Evolutionary conservation across 2,797 vertebrate species (phyloP).

Genomic region (Esox lucius): DNA sequence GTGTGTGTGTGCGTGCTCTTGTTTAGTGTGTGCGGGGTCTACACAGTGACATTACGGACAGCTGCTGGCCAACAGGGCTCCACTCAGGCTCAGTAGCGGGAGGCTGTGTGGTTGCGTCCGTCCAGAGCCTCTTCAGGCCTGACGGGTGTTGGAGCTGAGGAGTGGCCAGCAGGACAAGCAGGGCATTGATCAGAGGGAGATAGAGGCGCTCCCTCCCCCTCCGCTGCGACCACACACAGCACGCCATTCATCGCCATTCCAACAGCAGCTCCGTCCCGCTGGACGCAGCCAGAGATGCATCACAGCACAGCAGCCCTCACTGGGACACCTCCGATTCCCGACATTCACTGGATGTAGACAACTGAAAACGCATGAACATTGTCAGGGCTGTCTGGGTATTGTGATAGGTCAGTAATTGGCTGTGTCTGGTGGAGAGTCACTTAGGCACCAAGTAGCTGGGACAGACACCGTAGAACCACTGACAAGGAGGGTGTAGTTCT

Average conservation of each 20-base stretch:
- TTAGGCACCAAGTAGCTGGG: background rate
- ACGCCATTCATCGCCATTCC: background rate
- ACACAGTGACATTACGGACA: constrained; percentile 44
- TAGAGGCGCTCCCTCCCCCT: too few relatives aligned
- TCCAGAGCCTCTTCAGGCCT: background rate
- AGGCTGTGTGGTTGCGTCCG: constrained; percentile 23
- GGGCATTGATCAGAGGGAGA: constrained; percentile 5
- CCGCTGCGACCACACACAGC: background rate
- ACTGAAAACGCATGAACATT: background rate
- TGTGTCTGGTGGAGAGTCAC: background rate
- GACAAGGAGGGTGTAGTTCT: background rate
- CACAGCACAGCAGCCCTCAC: background rate
- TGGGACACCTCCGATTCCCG: background rate
- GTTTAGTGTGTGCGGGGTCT: constrained; percentile 11
- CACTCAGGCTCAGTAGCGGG: constrained; percentile 36
- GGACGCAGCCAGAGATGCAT: background rate
- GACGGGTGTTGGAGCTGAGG: background rate
- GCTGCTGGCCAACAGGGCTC: constrained; percentile 41
- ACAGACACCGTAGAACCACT: background rate
- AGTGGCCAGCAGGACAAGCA: background rate
- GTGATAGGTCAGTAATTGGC: background rate
- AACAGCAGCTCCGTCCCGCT: background rate
- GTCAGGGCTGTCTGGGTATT: background rate
- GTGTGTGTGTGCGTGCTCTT: constrained; percentile 7
- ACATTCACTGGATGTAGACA: background rate